Conservation (phyloP, 2,888 invertebrate species). For the Augiades crinisus region DNA sequence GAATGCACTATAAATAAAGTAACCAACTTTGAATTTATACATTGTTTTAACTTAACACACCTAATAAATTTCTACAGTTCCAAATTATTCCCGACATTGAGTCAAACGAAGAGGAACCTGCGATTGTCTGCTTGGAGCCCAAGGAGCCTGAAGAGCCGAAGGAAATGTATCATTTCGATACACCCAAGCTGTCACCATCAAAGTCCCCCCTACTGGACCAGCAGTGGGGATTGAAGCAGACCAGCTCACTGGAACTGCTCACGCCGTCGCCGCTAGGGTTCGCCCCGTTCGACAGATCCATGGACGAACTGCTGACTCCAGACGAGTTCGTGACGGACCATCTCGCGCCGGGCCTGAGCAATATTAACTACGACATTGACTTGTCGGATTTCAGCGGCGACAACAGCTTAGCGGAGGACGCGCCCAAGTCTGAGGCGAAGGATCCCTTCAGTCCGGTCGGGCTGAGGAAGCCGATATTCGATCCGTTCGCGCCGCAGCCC, state of each 20-base stretch:
- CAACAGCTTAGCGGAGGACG: conserved; percentile 84
- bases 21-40: too few relatives aligned
- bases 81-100: conserved; percentile 10
- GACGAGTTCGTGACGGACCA: conserved; percentile 80
- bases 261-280: conserved; percentile 82
- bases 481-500: conserved; percentile 38
- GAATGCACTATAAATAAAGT: too few relatives aligned
- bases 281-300: conserved; percentile 80
- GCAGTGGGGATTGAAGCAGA: conserved; percentile 62
- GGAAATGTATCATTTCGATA: conserved; percentile 43
- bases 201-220: conserved; percentile 50
- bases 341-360: conserved; percentile 82
- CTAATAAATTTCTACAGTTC: background rate
- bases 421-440: conserved; percentile 58
- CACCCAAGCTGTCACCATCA: conserved; percentile 54
- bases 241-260: conserved; percentile 74
- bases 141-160: conserved; percentile 28
- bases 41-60: too few relatives aligned
- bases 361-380: conserved; percentile 89
- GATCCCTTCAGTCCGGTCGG: conserved; percentile 82
- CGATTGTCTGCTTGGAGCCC: background rate
- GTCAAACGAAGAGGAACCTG: background rate
- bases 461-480: conserved; percentile 44
- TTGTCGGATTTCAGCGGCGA: conserved; percentile 88
- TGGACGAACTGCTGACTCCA: conserved; percentile 82